Conservation (phyloP, 2,888 invertebrate species). For the Stegophylla sp. region DNA sequence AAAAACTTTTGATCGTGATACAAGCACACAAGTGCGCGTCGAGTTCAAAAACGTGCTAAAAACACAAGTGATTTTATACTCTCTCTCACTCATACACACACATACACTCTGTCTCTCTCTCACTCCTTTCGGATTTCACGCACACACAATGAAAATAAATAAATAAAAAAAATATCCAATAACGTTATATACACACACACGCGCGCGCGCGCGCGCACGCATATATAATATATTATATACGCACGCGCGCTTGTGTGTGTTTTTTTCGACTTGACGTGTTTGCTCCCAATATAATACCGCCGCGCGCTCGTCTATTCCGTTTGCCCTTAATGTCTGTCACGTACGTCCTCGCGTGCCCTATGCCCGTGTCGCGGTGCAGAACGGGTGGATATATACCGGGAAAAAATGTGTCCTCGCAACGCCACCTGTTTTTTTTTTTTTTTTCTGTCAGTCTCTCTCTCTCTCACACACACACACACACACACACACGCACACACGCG, state of each 20-base stretch:
- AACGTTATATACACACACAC: conserved; percentile 12
- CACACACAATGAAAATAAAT: conserved; percentile 7
- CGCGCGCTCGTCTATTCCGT: conserved; percentile 32
- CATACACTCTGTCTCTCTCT: too few relatives aligned
- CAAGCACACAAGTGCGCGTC: conserved; percentile 20
- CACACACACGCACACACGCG: neutral
- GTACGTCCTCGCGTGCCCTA: conserved; percentile 51
- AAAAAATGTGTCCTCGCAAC: conserved; percentile 50
- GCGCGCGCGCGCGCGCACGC: neutral
- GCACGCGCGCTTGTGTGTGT: neutral
- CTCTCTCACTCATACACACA: too few relatives aligned
- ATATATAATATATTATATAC: neutral
- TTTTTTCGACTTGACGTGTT: conserved; percentile 48
- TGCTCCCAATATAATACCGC: conserved; percentile 32
- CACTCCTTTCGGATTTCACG: conserved; percentile 4
- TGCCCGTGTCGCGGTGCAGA: neutral
- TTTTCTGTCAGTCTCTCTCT: too few relatives aligned
- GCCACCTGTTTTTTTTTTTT: conserved; percentile 51
- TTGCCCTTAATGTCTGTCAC: conserved; percentile 57
- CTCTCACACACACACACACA: neutral
- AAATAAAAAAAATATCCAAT: conserved; percentile 47
- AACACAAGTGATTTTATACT: conserved; percentile 30
- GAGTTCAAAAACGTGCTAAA: conserved; percentile 47
- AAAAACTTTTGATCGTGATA: conserved; percentile 8
- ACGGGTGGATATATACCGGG: neutral